Evolutionary conservation across 2,888 invertebrate species (phyloP), one percentile per base, ranked within the genome.

Genomic region (Pammene aurita): DNA sequence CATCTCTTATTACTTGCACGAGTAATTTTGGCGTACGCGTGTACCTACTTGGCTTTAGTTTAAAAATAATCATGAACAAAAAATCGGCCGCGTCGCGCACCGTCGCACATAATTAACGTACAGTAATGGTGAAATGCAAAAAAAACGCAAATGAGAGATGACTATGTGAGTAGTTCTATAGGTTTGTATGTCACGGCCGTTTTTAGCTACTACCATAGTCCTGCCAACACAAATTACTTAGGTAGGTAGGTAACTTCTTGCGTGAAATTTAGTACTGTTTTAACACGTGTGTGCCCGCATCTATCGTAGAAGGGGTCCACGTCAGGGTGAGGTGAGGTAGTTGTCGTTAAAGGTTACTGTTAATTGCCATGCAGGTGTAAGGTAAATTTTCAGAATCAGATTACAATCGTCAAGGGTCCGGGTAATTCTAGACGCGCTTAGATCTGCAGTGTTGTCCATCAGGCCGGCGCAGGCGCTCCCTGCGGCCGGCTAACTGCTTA

Each of bases 401-500:
- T 26, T 26, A 26, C 26, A 26, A 26, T 26, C 26, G 26, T 26
- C 38, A 38, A 38, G 38, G 7, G 38, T 7, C 38, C 38, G 0
- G 38, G 38, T 38, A 38, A 6, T 16, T 65, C 58, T 69, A 65
- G 46, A 55, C 35, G 60, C 54, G 38, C 64, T 13, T 38, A 60
- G 48, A 26, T 44, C 65, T 60, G 16, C 55, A 26, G 14, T 14
- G 42, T 35, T 54, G 64, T 64, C 64, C 63, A 48, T 48, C 61
- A 48, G 58, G 73, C 74, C 58, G 58, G 7, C 58, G 74, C 76
- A 68, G 70, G 73, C 75, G 67, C 76, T 76, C 79, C 75, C 38
- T 58, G 62, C 80, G 76, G 77, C 77, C 78, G 71, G 73, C 80
- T 84, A 81, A 85, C 84, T 83, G 81, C 81, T 77, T 79, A n/a